Evolutionary conservation across 2,888 invertebrate species (phyloP).

Genomic region (Pseudeuparius sepicola): DNA sequence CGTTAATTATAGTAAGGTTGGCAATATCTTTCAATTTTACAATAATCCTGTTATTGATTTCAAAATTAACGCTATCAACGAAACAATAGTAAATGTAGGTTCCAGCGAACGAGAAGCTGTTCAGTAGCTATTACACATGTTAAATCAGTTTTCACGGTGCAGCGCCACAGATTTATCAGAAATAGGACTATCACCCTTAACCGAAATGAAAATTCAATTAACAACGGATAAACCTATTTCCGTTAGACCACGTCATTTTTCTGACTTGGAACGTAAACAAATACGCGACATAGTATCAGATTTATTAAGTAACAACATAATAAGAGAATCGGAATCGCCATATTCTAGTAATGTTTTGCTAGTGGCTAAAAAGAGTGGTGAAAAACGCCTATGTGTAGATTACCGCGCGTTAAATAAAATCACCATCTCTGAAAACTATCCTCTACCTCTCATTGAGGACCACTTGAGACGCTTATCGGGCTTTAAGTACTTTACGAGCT

Average conservation of each 20-base stretch:
- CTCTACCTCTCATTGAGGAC: conserved; percentile 19
- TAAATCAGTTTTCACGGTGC: conserved; percentile 6
- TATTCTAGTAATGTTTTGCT: conserved; percentile 19
- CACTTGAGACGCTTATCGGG: conserved; percentile 22
- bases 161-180: conserved; percentile 12
- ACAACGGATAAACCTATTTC: conserved; percentile 10
- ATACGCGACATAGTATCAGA: too few relatives aligned
- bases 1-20: too few relatives aligned
- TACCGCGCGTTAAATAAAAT: conserved; percentile 16
- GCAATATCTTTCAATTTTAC: too few relatives aligned
- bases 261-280: conserved; percentile 9
- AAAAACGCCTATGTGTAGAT: conserved; percentile 19
- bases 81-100: too few relatives aligned
- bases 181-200: conserved; percentile 14
- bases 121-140: too few relatives aligned
- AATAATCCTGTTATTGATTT: too few relatives aligned
- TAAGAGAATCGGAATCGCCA: conserved; percentile 15
- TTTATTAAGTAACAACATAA: too few relatives aligned
- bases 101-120: too few relatives aligned
- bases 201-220: conserved; percentile 18
- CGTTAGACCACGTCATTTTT: conserved; percentile 8
- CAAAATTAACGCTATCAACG: too few relatives aligned
- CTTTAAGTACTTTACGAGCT: conserved; percentile 21
- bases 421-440: conserved; percentile 18
- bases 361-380: conserved; percentile 17